Base-by-base conservation (phyloP, 1,140 invertebrate genomes). In the Nephotettix cincticeps region DNA sequence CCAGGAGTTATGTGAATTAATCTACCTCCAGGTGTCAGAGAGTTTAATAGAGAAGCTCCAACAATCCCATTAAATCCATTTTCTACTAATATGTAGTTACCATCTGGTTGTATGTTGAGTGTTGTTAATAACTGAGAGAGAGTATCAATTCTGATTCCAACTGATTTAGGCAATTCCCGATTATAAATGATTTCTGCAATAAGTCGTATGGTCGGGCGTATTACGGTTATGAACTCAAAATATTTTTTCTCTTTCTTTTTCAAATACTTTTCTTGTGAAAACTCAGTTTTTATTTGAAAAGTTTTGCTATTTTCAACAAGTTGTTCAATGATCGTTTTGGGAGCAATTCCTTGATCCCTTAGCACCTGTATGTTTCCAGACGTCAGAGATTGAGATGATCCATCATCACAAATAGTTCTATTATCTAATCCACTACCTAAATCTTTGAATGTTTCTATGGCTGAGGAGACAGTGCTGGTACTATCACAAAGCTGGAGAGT, bases 241-340 rank as follows among this genome's bases (percentile, higher is more conserved):
- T 96, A 97, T 79, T 97, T 97, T 73, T 91, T 91, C 75, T 94
- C 91, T 80, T 98, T 98, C 79, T 98, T 98, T 61, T 90, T 92
- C 6, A 98, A 86, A 80, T 98, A 98, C 80, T 98, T 98, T 75
- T 95, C 91, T 81, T 98, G 94, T 0, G 95, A 93, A 80, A 91
- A 98, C 77, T 93, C 93, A 0, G 95, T 98, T 85, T 97, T 97
- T 30, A 86, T 84, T 28, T 86, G 84, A 81, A 94, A 95, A 11
- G 94, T 95, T 71, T 88, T 90, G 47, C 95, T 98, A 79, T 97
- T 97, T 72, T 91, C 91, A 45, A 98, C 91, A 2, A 99, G 83
- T 54, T 90, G 90, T 69, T 88, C 91, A 32, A 98, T 89, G 70
- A 98, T 95, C 78, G 93, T 90, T 68, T 90, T 89, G 0, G 93